phyloP scores from a whole-genome alignment of 1,140 invertebrate genomes.

The Chironomus tepperi region DNA sequence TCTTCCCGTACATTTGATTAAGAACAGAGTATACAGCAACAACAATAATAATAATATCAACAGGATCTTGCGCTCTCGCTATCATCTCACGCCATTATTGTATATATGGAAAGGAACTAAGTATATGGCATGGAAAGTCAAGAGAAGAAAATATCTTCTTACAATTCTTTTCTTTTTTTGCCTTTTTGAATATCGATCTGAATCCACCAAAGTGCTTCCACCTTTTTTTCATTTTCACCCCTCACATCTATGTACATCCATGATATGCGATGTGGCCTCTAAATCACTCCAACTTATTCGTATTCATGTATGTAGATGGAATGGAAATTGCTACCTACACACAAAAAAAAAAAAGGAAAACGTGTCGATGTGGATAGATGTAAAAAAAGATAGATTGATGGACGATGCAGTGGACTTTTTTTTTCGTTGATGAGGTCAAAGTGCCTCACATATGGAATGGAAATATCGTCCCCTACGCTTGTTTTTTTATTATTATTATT shows the following conservation, averaged over 20 bases:
- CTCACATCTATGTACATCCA: background rate
- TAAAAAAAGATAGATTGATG: background rate
- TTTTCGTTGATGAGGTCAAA: conserved; percentile 6
- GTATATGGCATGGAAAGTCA: background rate
- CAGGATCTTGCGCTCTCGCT: conserved; percentile 10
- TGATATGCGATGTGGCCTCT: no score
- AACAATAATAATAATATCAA: conserved; percentile 16
- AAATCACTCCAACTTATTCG: background rate
- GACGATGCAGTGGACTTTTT: background rate
- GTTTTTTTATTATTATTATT: no score
- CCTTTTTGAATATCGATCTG: conserved; percentile 21
- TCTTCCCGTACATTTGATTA: no score
- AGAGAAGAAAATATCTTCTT: background rate
- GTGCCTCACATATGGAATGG: background rate
- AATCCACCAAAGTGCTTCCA: conserved; percentile 3
- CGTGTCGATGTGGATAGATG: no score
- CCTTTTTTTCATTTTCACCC: background rate
- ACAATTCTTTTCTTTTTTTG: background rate
- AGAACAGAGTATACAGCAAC: background rate
- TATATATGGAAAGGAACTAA: background rate
- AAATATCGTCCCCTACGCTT: background rate
- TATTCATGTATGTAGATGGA: background rate
- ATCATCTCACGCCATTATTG: conserved; percentile 17
- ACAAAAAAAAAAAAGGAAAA: no score
- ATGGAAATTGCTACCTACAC: background rate